phyloP scores from a whole-genome alignment of 2,113 vertebrate species.

The Rhipidura dahli region DNA sequence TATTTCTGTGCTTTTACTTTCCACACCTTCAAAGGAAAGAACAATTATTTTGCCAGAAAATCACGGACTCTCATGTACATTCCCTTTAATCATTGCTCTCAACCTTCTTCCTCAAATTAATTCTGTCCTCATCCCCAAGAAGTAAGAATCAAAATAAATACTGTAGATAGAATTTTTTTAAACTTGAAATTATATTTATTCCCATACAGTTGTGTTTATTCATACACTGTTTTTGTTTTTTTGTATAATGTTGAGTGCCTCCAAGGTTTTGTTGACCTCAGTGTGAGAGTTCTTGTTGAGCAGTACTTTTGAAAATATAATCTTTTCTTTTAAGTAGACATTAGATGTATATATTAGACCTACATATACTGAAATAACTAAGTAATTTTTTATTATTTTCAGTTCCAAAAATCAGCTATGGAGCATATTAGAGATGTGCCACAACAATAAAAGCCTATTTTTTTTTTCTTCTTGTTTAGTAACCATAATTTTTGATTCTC shows the following conservation, averaged over 20 bases:
- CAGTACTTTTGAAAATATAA: neutral
- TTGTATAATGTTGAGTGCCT: neutral
- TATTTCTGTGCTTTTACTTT: neutral
- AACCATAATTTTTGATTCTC: neutral
- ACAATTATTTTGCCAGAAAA: neutral
- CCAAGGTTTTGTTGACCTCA: neutral
- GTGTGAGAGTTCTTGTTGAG: neutral
- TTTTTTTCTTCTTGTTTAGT: neutral
- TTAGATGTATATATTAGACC: neutral
- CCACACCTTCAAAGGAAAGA: neutral
- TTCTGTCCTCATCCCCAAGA: neutral
- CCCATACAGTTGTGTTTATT: neutral
- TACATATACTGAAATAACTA: neutral
- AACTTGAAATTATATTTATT: neutral
- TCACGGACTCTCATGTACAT: neutral
- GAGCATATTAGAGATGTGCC: neutral
- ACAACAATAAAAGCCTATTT: neutral
- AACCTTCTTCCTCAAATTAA: neutral
- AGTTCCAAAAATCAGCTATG: neutral
- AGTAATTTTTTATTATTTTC: neutral
- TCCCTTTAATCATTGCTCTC: neutral
- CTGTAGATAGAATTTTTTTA: neutral
- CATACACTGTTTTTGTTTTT: fast-evolving
- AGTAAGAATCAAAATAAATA: neutral
- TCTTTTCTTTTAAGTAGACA: neutral